A percentile compares a stretch with the other conserved stretches of the same genome.
Evolutionary conservation across 2,888 invertebrate species (phyloP).

Genomic region (Aelia acuminata): DNA sequence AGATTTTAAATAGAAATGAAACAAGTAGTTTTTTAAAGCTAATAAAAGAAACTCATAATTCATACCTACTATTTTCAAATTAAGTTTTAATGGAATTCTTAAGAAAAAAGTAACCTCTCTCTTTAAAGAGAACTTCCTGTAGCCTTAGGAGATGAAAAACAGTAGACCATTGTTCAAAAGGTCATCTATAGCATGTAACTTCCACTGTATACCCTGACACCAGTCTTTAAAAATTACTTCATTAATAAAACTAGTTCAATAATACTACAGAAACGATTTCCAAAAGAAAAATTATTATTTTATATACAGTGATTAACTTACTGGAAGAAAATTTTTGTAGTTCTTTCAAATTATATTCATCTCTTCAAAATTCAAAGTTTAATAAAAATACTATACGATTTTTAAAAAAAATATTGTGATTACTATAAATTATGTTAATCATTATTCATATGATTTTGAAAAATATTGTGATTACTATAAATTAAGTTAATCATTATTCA

Average conservation of each 20-base stretch:
- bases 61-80: neutral
- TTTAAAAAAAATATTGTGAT: neutral
- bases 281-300: neutral
- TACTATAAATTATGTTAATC: neutral
- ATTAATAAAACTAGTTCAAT: neutral
- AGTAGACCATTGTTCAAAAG: slow-evolving; percentile 32
- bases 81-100: neutral
- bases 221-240: neutral
- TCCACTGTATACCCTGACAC: neutral
- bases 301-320: neutral
- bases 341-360: neutral
- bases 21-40: neutral
- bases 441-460: too few relatives aligned
- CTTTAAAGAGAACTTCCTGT: neutral
- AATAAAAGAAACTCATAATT: neutral
- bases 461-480: too few relatives aligned
- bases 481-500: neutral
- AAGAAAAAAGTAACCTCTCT: neutral
- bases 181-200: slow-evolving; percentile 10
- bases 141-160: neutral
- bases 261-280: neutral
- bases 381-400: neutral
- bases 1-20: neutral
- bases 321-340: neutral
- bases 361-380: neutral